phyloP scores from a whole-genome alignment of 2,113 vertebrate species.

The Bolborhynchus lineola region DNA sequence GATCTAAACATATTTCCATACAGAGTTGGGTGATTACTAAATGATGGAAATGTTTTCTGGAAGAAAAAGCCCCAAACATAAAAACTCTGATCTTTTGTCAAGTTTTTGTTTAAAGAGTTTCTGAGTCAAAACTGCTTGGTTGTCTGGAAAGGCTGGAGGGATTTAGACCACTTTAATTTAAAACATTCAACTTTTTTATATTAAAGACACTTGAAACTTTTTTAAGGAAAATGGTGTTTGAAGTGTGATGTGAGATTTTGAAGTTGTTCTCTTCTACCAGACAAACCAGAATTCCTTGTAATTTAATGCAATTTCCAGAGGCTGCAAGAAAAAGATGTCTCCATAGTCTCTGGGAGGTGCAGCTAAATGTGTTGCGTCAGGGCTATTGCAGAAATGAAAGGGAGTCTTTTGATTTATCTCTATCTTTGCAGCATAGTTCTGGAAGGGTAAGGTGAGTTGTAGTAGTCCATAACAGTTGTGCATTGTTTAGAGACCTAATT shows the following conservation, averaged over 20 bases:
- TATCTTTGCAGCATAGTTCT: background rate
- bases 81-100: background rate
- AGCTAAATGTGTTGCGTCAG: background rate
- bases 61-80: background rate
- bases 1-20: background rate
- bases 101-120: background rate
- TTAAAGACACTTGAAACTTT: background rate
- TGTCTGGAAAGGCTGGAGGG: background rate
- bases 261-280: background rate
- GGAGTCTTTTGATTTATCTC: background rate
- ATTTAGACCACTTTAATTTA: background rate
- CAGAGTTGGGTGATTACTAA: background rate
- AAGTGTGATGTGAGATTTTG: background rate
- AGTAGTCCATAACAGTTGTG: background rate
- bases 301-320: background rate
- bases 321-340: background rate
- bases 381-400: background rate
- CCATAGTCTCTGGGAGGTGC: background rate
- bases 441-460: background rate
- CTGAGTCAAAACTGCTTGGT: background rate
- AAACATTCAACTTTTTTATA: background rate
- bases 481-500: background rate
- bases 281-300: background rate
- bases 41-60: background rate
- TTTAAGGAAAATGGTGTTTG: background rate